Evolutionary conservation across 53 echinoderm and acorn worm genomes (phyloP), one percentile per base, ranked within the genome.

Genomic region (Holothuria leucospilota): DNA sequence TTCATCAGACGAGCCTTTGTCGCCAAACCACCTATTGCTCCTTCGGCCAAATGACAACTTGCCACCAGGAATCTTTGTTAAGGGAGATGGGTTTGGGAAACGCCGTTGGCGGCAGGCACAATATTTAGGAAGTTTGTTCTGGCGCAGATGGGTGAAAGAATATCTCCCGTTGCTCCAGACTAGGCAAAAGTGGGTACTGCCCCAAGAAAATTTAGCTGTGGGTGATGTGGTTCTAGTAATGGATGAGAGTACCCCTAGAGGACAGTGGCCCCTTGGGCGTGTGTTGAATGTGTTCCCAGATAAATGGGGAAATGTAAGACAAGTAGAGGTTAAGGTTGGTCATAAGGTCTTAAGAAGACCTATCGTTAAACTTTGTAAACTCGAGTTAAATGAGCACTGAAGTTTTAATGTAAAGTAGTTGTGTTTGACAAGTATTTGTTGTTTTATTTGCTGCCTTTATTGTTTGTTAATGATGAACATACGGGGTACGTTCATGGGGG

Each of bases 131-230:
- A 60, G 84, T 56, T 69, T 77, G 39, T 91, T 91, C 34, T 91
- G 92, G 92, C 62, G 56, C 34, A 56, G 89, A 27, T 92, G 93
- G 93, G 63, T 81, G 20, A 86, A 90, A 51, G 89, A 90, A 29
- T 92, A 92, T 73, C 77, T 92, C n/a, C 93, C 93, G 16, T 59
- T 82, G 7, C 61, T 89, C 8, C 89, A 89, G 65, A 28, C 26
- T 15, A 41, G 85, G 13, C 85, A 84, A 29, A 91, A 70, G 68
- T 91, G 92, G 92, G 56, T 69, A 1, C 51, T 63, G 23, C 85
- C 88, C 2, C 64, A 60, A 20, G 68, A 52, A 77, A 92, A 74
- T 39, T 49, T 90, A 13, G 62, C 25, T 46, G 71, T 86, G 13
- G 51, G 51, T 18, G 91, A 90, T 69, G 24, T 90, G 42, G 91